Conservation (phyloP, 2,113 vertebrate genomes). For the Ageneiosus marmoratus region DNA sequence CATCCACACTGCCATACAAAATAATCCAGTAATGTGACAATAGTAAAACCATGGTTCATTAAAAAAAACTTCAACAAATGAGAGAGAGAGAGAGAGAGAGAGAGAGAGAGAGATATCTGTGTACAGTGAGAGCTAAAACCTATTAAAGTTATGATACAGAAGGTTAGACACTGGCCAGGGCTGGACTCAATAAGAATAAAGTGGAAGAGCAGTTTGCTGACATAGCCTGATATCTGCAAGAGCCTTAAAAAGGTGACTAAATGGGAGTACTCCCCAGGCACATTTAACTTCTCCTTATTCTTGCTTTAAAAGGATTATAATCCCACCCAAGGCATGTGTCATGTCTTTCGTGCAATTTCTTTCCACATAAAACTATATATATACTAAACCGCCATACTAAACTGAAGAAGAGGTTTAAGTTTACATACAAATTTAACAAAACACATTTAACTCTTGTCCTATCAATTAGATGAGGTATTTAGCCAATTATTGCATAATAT, state of each 20-base stretch:
- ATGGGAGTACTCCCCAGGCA: background rate
- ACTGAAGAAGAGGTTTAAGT: background rate
- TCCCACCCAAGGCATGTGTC: conserved; percentile 3
- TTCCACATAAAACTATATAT: conserved; percentile 25
- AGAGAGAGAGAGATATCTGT: background rate
- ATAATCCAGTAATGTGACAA: background rate
- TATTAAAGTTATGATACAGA: background rate
- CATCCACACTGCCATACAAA: background rate
- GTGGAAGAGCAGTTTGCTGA: conserved; percentile 14
- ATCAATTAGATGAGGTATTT: background rate
- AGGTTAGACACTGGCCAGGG: background rate
- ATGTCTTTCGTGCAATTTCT: background rate
- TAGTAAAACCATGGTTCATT: background rate
- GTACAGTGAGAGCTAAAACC: background rate
- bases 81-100: background rate
- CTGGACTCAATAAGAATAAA: conserved; percentile 56
- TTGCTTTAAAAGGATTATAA: conserved; percentile 10
- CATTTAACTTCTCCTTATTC: background rate
- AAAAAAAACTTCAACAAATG: background rate
- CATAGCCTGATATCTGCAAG: background rate
- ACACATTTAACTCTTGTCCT: background rate
- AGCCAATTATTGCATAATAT: background rate
- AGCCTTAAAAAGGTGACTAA: conserved; percentile 4
- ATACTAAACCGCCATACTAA: background rate
- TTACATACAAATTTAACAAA: background rate